phyloP scores from a whole-genome alignment of 1,140 invertebrate genomes.

The Cotesia chilonis region DNA sequence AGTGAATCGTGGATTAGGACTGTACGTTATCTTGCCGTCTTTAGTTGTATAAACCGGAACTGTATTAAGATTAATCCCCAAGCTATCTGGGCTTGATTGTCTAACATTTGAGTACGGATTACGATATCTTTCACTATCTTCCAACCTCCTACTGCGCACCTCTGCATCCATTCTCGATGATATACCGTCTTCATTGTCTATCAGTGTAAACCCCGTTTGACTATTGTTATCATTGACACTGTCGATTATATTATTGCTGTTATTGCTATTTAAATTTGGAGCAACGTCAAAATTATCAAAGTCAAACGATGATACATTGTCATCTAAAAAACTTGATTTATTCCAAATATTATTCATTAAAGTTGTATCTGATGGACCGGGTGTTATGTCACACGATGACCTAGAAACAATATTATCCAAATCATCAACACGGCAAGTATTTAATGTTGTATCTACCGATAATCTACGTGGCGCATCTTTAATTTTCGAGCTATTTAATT shows the following conservation, averaged over 20 bases:
- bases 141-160: slow-evolving; percentile 24
- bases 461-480: slow-evolving; percentile 13
- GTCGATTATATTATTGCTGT: too few species aligned
- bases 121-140: slow-evolving; percentile 35
- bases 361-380: slow-evolving; percentile 21
- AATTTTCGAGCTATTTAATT: not conserved
- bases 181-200: slow-evolving; percentile 22
- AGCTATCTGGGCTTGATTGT: slow-evolving; percentile 11
- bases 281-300: slow-evolving; percentile 51
- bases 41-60: slow-evolving; percentile 64
- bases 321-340: slow-evolving; percentile 32
- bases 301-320: slow-evolving; percentile 38
- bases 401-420: slow-evolving; percentile 25
- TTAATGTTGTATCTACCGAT: not conserved
- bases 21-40: slow-evolving; percentile 64
- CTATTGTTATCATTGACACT: slow-evolving; percentile 16
- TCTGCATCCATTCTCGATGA: slow-evolving; percentile 26
- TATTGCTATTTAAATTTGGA: slow-evolving; percentile 33
- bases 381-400: slow-evolving; percentile 19
- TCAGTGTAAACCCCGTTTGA: slow-evolving; percentile 30
- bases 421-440: slow-evolving; percentile 22
- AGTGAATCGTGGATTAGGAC: slow-evolving; percentile 60
- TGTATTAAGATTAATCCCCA: slow-evolving; percentile 50
- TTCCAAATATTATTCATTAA: slow-evolving; percentile 20
- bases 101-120: slow-evolving; percentile 32